These are phyloP conservation scores for Tetrapedia diversipes DNA, from an alignment of 2,888 invertebrate species.

Conservation along the genomic window DNA sequence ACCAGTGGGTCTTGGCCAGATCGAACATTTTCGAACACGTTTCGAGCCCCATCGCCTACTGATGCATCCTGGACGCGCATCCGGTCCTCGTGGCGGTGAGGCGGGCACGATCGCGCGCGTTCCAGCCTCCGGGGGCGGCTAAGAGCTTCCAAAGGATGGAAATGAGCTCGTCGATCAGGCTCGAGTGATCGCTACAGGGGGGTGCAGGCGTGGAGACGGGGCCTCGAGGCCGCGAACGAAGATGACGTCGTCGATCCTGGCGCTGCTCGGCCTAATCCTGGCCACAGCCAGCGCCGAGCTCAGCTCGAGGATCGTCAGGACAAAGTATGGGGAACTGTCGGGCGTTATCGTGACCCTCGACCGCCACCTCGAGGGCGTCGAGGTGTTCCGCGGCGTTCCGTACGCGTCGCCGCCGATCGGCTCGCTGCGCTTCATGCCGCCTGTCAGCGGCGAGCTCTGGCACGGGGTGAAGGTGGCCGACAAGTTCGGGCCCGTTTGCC, in stretches of 20 bases:
- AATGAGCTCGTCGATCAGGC: constrained; percentile 34
- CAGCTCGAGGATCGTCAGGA: constrained; percentile 92
- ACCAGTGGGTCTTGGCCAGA: not conserved
- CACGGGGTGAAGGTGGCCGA: constrained; percentile 94
- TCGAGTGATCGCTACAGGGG: constrained; percentile 36
- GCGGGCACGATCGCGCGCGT: constrained; percentile 35
- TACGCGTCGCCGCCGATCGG: constrained; percentile 97
- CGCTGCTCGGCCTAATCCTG: constrained; percentile 70
- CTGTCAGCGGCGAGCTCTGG: constrained; percentile 96
- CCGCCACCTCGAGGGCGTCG: constrained; percentile 93
- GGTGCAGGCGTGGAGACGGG: constrained; percentile 48
- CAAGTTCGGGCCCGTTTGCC: constrained; percentile 95
- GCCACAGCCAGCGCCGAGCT: constrained; percentile 81
- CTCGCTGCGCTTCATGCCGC: constrained; percentile 96
- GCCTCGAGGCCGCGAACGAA: constrained; percentile 57
- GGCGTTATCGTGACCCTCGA: constrained; percentile 93
- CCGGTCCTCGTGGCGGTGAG: constrained; percentile 34
- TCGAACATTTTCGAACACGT: not conserved
- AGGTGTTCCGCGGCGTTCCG: constrained; percentile 96
- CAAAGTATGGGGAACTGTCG: constrained; percentile 94
- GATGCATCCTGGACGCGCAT: constrained; percentile 54
- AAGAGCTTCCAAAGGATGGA: constrained; percentile 11
- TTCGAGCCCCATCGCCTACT: constrained; percentile 11
- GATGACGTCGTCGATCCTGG: constrained; percentile 71
- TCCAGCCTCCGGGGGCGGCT: constrained; percentile 43